phyloP scores from a whole-genome alignment of 1,140 invertebrate species.

The Brachionus manjavacas region DNA sequence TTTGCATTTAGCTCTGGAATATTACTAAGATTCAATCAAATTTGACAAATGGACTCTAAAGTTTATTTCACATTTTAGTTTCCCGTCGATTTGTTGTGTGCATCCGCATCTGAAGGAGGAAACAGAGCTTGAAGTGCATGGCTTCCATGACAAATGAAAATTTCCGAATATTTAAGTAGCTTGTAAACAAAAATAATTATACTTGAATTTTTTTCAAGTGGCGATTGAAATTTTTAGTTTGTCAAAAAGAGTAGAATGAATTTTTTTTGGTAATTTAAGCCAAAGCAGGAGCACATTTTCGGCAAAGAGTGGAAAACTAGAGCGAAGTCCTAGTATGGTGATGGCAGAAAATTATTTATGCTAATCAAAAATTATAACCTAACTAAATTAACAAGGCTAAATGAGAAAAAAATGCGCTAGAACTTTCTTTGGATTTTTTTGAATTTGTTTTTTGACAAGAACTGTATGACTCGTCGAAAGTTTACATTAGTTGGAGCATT shows the following conservation, averaged over 20 bases:
- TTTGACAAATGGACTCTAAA: neutral
- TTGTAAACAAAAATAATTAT: neutral
- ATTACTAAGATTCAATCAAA: neutral
- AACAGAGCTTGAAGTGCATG: neutral
- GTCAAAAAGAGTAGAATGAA: neutral
- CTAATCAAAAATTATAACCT: conserved; percentile 1
- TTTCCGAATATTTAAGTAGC: neutral
- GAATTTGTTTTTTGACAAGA: neutral
- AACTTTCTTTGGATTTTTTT: neutral
- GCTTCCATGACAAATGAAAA: neutral
- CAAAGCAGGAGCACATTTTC: neutral
- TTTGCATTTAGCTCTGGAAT: neutral
- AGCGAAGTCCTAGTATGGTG: neutral
- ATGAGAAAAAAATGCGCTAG: neutral
- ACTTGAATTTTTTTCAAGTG: neutral
- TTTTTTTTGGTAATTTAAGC: neutral
- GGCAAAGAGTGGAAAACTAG: neutral
- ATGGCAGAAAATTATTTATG: conserved; percentile 10
- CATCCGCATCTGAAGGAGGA: neutral
- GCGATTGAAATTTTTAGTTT: neutral
- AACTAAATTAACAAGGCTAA: neutral
- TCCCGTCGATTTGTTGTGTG: neutral
- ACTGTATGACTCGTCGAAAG: neutral
- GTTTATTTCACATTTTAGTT: neutral
- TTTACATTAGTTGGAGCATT: neutral